phyloP scores from a whole-genome alignment of 2,888 invertebrate species.

The Leptopilina drosophilae region DNA sequence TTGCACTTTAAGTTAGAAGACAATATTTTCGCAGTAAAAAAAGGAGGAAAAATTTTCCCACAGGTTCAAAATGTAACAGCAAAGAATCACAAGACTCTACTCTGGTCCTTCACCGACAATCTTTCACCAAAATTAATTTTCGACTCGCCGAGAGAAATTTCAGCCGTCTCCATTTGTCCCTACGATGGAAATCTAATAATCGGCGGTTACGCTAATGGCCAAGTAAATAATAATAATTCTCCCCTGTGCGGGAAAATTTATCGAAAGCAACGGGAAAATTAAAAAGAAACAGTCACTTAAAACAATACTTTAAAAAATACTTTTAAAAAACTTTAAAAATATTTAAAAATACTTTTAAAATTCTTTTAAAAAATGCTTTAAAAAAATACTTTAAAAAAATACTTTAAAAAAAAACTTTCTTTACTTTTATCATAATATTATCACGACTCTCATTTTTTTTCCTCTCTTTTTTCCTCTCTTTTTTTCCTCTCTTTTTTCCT shows the following conservation, averaged over 20 bases:
- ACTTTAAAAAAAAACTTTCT: not conserved
- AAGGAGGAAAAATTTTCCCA: not conserved
- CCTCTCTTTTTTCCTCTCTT: too few relatives aligned
- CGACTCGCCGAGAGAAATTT: constrained; percentile 83
- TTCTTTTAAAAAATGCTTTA: too few relatives aligned
- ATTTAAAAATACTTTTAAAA: not conserved
- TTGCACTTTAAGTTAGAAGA: too few relatives aligned
- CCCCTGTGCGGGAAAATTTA: too few relatives aligned
- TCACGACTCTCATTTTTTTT: not conserved
- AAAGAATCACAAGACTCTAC: constrained; percentile 82
- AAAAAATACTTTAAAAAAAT: too few relatives aligned
- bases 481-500: too few relatives aligned
- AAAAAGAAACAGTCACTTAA: too few relatives aligned
- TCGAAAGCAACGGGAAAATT: too few relatives aligned
- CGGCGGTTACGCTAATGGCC: constrained; percentile 85
- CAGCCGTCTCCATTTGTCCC: constrained; percentile 83
- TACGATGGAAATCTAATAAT: constrained; percentile 83
- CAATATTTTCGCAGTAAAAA: too few relatives aligned
- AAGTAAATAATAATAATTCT: constrained; percentile 60
- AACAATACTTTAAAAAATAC: not conserved
- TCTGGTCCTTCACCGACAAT: constrained; percentile 87
- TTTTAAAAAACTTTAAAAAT: too few relatives aligned
- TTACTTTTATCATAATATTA: constrained; percentile 21
- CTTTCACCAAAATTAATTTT: constrained; percentile 84
- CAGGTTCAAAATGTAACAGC: constrained; percentile 77